Base-by-base conservation (phyloP, 2,888 invertebrate species). In the Chouioia cunea region DNA sequence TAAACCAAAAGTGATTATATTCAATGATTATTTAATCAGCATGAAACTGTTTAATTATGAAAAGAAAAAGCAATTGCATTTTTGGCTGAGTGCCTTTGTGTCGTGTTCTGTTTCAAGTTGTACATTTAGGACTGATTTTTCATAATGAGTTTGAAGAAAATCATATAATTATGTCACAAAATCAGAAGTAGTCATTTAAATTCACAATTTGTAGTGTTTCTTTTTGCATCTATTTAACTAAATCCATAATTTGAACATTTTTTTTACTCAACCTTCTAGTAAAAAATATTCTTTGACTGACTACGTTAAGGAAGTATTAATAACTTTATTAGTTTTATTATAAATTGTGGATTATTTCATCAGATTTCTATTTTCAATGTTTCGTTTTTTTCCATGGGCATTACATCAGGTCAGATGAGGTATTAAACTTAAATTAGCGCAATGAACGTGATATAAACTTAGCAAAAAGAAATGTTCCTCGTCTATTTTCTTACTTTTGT, bases 71-170 rank as follows among this genome's bases (percentile, higher is more conserved):
- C 36, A 74, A 73, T 77, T 76, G 77, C 76, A 76, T 76, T 77
- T 77, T 77, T 75, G 79, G 78, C 79, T 77, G 74, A 79, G 78
- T 75, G 77, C 36, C 36, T 36, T 36, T 36, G 36, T 36, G 36
- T 36, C 36, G 76, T 78, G 73, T 60, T 76, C 73, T 77, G 77
- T 36, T 68, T 75, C 71, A 72, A 78, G 76, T 80, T 80, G 78
- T 76, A 79, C 80, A 80, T 80, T 80, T 80, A 80, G 77, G 80
- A 79, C 77, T 79, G 78, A 77, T 36, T 81, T 82, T 82, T 81
- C 79, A 80, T 77, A 79, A 79, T 77, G 74, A 62, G 76, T 81
- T 79, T 70, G 60, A 80, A 79, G 81, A 80, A 83, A 81, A 77
- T 82, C 74, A 77, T 79, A 10, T 36, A 80, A 77, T 76, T 77